Evolutionary conservation across 2,888 invertebrate species (phyloP), one percentile per base, ranked within the genome.

Genomic region (Strigamia maritima): DNA sequence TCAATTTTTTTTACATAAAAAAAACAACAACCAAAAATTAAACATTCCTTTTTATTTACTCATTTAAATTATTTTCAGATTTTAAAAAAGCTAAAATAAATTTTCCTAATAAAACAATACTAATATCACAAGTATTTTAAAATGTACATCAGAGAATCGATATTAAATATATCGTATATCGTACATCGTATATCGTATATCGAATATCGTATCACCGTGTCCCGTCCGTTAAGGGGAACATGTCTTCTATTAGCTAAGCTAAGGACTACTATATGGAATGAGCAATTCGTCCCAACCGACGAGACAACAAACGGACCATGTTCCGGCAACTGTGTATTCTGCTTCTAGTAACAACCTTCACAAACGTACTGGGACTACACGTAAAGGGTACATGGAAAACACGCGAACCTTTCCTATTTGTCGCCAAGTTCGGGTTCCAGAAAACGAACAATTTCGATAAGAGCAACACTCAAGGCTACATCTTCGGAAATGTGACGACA

Each of bases 351-450:
- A 6, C 49, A 12, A 6, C 14, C 6, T 19, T 49, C 0, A 49
- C 49, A 7, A 49, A 1, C 12, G 76, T 35, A 4, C 24, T 16
- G 60, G 26, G 28, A 4, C 65, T 78, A 7, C 79, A 79, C 31
- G n/a, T 80, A 12, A 22, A 76, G 26, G 80, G 80, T 26, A 44
- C 80, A 7, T 80, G 80, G 80, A 80, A 60, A 19, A 80, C 80
- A 12, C 44, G 76, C 65, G 92, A 94, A 76, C 94, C 94, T 86
- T 97, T 96, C 86, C 82, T 83, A 75, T 96, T 98, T 87, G 88
- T 98, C 78, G 90, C 94, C 26, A 97, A 97, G 87, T 98, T 97
- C 87, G 98, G 97, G 80, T 95, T 98, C 86, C 97, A 98, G 87
- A 96, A 97, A 87, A 97, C 97, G 16, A 94, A 95, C 86, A 90